These are phyloP conservation scores for Rhabdomys pumilio DNA, from an alignment of 2,797 vertebrate genomes.

Conservation along the genomic window DNA sequence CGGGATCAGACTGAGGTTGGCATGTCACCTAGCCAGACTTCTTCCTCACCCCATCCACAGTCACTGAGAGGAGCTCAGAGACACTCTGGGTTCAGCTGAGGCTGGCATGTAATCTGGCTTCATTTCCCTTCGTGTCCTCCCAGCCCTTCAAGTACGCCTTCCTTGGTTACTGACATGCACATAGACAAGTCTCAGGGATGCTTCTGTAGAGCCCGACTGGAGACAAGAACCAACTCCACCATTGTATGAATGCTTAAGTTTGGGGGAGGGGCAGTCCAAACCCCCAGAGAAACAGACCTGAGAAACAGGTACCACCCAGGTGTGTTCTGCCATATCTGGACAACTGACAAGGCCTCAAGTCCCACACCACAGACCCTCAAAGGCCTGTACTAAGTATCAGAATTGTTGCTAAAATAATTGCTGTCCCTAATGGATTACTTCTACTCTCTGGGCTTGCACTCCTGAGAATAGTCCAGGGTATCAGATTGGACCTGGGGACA, in stretches of 20 bases:
- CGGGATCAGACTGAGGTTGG: neutral
- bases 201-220: neutral
- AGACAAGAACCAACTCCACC: neutral
- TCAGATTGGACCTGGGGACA: neutral
- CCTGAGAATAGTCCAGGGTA: neutral
- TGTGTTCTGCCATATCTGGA: neutral
- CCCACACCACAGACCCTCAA: neutral
- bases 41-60: neutral
- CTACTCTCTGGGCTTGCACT: neutral
- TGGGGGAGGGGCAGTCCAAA: neutral
- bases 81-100: neutral
- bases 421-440: neutral
- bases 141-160: neutral
- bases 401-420: neutral
- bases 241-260: neutral
- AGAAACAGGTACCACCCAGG: no score
- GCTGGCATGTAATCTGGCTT: rapidly evolving
- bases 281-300: no score
- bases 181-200: neutral
- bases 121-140: rapidly evolving
- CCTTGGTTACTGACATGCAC: neutral
- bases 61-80: neutral
- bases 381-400: neutral
- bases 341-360: neutral
- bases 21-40: rapidly evolving